Evolutionary conservation across 2,113 vertebrate genomes (phyloP).

Genomic region (Carollia perspicillata): DNA sequence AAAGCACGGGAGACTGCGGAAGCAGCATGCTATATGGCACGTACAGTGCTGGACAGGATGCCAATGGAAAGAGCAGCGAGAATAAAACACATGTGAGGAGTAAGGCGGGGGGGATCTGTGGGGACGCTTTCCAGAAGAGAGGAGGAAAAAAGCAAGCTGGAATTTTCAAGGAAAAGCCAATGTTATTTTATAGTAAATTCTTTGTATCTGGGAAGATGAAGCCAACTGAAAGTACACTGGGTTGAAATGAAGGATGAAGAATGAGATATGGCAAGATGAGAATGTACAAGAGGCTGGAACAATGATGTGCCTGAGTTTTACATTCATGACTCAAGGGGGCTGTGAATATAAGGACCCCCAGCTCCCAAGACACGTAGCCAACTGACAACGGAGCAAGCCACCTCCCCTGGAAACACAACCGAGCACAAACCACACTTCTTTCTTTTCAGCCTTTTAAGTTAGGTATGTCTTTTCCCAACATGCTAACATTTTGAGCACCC

Average conservation of each 20-base stretch:
- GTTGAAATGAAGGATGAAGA: not conserved
- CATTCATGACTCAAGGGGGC: not conserved
- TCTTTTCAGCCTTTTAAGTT: constrained; percentile 65
- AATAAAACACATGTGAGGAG: not conserved
- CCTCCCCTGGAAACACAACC: constrained; percentile 49
- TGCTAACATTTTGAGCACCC: constrained; percentile 45
- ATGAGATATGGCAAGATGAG: not conserved
- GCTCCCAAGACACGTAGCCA: not conserved
- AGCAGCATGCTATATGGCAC: fast-evolving
- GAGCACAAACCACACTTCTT: constrained; percentile 59
- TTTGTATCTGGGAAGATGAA: not conserved
- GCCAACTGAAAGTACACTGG: not conserved
- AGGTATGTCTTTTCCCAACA: constrained; percentile 44
- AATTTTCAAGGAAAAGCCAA: not conserved
- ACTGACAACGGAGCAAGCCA: constrained; percentile 50
- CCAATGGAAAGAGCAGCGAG: not conserved
- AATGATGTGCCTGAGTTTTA: not conserved
- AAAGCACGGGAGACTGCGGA: not conserved
- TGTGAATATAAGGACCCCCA: constrained; percentile 13
- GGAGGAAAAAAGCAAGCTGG: not conserved
- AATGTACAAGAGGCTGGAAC: not conserved
- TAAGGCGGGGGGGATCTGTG: not conserved
- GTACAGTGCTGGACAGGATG: not conserved
- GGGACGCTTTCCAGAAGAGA: not conserved
- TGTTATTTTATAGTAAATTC: not conserved